A percentile compares a stretch with the other conserved stretches of the same genome.
phyloP scores from a whole-genome alignment of 2,113 vertebrate species.

The Cyphomyrus plagiostoma region DNA sequence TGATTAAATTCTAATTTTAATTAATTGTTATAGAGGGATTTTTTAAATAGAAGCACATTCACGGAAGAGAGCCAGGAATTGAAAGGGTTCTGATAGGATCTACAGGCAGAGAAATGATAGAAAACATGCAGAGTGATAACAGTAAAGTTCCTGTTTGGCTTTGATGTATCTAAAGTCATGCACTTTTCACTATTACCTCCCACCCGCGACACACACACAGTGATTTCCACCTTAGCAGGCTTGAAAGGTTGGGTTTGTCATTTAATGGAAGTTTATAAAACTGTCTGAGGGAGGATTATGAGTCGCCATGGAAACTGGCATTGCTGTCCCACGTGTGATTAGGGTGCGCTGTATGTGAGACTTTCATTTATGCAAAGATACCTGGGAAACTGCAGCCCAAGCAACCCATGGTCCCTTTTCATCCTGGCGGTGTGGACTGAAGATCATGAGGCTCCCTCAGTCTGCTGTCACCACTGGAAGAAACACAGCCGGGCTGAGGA shows the following conservation, averaged over 20 bases:
- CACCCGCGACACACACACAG: background rate
- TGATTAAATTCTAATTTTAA: conserved; percentile 18
- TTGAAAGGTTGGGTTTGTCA: conserved; percentile 22
- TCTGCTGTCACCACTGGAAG: background rate
- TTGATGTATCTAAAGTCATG: conserved; percentile 10
- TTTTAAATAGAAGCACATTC: background rate
- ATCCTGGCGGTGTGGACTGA: background rate
- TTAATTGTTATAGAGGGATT: background rate
- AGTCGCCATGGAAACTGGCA: conserved; percentile 25
- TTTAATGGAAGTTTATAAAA: conserved; percentile 23
- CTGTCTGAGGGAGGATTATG: conserved; percentile 23
- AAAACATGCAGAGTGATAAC: conserved; percentile 1
- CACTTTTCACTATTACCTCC: background rate
- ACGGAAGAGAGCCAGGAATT: background rate
- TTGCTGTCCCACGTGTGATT: background rate
- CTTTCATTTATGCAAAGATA: background rate
- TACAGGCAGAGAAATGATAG: background rate
- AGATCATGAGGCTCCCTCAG: background rate
- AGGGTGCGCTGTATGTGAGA: background rate
- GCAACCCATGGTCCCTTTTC: background rate
- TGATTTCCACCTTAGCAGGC: conserved; percentile 13
- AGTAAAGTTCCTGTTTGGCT: background rate
- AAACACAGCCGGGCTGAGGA: background rate
- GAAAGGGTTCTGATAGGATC: background rate
- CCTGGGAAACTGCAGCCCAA: background rate